Evolutionary conservation across 2,888 invertebrate species (phyloP), one percentile per base, ranked within the genome.

Genomic region (Clanis bilineata): DNA sequence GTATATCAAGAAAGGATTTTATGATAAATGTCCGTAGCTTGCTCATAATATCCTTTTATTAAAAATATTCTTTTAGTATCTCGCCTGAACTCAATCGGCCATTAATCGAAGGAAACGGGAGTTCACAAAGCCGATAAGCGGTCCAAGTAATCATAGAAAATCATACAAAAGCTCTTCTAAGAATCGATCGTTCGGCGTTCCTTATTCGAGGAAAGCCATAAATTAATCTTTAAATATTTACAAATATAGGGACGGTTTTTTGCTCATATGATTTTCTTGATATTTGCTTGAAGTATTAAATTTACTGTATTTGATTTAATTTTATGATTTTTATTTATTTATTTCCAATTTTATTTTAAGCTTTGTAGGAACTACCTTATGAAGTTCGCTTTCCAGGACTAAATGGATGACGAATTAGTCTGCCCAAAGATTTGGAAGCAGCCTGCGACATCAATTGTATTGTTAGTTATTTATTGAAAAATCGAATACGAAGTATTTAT

Each of bases 41-140:
- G 10, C 51, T 51, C 6, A 25, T 18, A 10, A 51, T 7, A 28
- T 25, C n/a, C 47, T 51, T 18, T 47, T 15, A 7, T 28, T 28
- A 7, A 47, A 45, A 47, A 23, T 15, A 9, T 47, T 28, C 25
- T 68, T 72, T 72, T 68, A 72, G 71, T 72, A 70, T 69, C 64
- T 67, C 69, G 70, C 69, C 1, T 36, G 69, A 74, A 70, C 69
- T 72, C 71, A 74, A 76, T 73, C 69, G 70, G 67, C 64, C 62
- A 69, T 74, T 76, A 76, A 73, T 74, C 76, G 71, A 73, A 73
- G 72, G 74, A 73, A 69, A 63, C 66, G 68, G 56, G 63, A 72
- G 67, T 73, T 79, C 68, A 64, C 63, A 66, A 72, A 68, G 63
- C 61, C 68, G 72, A 74, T 75, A 79, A 57, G 56, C 43, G 28